phyloP scores from a whole-genome alignment of 2,113 vertebrate species.

The Illadopsis cleaveri region DNA sequence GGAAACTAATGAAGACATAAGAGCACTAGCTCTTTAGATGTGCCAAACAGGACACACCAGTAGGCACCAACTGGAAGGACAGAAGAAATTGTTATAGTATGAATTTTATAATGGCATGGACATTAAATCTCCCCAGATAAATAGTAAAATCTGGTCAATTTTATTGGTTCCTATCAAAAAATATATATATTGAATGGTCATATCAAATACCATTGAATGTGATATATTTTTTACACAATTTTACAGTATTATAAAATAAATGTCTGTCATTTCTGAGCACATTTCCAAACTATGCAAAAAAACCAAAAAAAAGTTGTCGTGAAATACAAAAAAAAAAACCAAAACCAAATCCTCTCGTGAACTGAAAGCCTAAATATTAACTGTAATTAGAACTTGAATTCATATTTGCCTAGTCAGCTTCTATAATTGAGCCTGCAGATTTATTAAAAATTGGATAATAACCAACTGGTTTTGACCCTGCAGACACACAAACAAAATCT shows the following conservation, averaged over 20 bases:
- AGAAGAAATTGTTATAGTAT: background rate
- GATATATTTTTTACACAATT: background rate
- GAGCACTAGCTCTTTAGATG: background rate
- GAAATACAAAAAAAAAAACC: background rate
- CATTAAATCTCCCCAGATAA: background rate
- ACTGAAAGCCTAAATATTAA: background rate
- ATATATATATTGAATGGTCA: background rate
- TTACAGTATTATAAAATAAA: background rate
- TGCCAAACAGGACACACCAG: background rate
- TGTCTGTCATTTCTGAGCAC: background rate
- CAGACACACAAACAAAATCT: background rate
- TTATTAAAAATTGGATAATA: background rate
- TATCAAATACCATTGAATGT: background rate
- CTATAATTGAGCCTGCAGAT: background rate
- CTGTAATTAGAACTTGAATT: background rate
- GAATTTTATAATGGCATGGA: background rate
- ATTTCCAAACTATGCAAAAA: background rate
- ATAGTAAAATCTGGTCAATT: background rate
- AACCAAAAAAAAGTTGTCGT: background rate
- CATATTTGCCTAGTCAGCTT: background rate
- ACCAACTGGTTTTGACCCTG: background rate
- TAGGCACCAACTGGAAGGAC: background rate
- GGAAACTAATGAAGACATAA: background rate
- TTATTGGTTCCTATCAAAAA: background rate
- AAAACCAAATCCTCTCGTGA: background rate